Conservation (phyloP, 2,797 vertebrate species). For the Cygnus olor region DNA sequence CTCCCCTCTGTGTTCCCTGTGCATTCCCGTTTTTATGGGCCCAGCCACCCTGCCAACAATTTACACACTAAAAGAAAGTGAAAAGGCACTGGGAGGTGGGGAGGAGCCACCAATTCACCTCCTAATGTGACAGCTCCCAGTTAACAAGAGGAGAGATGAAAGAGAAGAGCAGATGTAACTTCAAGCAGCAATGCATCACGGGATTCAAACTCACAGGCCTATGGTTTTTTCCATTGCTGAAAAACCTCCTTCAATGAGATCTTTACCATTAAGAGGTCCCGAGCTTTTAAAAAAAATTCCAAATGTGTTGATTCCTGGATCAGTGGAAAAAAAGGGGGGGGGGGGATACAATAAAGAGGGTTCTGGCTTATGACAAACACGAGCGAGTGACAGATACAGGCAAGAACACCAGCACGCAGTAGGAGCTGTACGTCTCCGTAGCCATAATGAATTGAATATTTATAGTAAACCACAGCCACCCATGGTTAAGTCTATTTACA, state of each 20-base stretch:
- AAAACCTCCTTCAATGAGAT: constrained; percentile 67
- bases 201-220: constrained; percentile 85
- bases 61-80: constrained; percentile 89
- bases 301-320: constrained; percentile 54
- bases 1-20: constrained; percentile 91
- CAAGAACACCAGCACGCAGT: constrained; percentile 43
- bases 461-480: constrained; percentile 70
- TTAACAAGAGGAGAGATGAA: constrained; percentile 98
- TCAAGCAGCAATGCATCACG: constrained; percentile 95
- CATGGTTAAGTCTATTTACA: constrained; percentile 73
- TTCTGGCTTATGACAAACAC: constrained; percentile 66
- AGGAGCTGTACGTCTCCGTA: constrained; percentile 54
- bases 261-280: constrained; percentile 63
- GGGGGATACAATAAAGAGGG: neutral
- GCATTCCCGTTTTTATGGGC: constrained; percentile 91
- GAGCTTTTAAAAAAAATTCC: constrained; percentile 45
- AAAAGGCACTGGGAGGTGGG: constrained; percentile 87
- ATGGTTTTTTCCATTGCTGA: constrained; percentile 64
- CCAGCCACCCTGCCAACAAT: constrained; percentile 95
- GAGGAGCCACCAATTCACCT: constrained; percentile 91
- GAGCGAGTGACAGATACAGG: constrained; percentile 49
- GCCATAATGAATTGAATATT: constrained; percentile 68
- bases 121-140: constrained; percentile 97
- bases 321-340: neutral
- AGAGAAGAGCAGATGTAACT: constrained; percentile 98